phyloP scores from a whole-genome alignment of 2,113 vertebrate genomes.

The Pteruthius melanotis region DNA sequence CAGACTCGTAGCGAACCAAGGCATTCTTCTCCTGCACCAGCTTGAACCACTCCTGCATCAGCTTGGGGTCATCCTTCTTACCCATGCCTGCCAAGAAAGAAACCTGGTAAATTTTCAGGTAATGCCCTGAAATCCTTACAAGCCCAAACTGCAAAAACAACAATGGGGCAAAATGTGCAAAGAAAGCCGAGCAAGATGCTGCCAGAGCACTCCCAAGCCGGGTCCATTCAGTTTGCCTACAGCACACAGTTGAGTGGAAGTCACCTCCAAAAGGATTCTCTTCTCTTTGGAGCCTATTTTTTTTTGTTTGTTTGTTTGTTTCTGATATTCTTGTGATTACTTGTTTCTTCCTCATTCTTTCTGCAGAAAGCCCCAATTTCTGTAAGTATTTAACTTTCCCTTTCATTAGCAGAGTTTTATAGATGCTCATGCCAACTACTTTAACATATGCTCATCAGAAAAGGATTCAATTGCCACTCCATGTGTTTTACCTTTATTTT shows the following conservation, averaged over 20 bases:
- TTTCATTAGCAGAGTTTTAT: neutral
- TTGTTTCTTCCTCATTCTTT: constrained; percentile 8
- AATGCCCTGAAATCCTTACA: neutral
- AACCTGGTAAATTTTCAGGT: neutral
- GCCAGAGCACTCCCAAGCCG: constrained; percentile 73
- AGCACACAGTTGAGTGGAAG: neutral
- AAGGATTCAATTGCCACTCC: neutral
- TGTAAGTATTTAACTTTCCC: neutral
- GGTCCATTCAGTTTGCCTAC: constrained; percentile 62
- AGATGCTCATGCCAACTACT: neutral
- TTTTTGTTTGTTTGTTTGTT: neutral
- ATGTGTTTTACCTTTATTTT: neutral
- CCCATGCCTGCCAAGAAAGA: constrained; percentile 88
- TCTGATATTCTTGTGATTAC: neutral
- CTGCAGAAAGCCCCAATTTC: neutral
- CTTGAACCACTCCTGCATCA: constrained; percentile 99
- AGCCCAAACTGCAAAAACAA: constrained; percentile 45
- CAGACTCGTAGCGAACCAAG: constrained; percentile 96
- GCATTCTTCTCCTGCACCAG: constrained; percentile 98
- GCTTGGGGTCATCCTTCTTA: constrained; percentile 96
- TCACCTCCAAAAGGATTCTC: constrained; percentile 14
- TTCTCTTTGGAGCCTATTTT: neutral
- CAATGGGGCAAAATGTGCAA: constrained; percentile 77
- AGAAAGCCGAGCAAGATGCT: constrained; percentile 78
- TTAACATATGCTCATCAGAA: neutral